Conservation (phyloP, 2,113 vertebrate species). For the Elephas maximus region DNA sequence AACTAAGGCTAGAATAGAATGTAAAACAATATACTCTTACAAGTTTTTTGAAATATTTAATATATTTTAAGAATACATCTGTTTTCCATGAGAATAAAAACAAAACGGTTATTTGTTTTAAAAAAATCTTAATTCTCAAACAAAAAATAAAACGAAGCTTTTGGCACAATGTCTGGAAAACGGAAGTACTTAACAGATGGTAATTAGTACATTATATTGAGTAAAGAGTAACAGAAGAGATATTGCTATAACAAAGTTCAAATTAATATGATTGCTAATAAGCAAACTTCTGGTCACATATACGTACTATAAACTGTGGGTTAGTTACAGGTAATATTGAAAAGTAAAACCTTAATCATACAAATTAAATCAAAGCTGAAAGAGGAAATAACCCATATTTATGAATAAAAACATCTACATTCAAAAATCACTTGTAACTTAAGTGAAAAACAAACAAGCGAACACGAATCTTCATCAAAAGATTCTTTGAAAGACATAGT, state of each 20-base stretch:
- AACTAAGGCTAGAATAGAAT: not conserved
- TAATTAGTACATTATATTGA: conserved; percentile 35
- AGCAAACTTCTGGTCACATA: conserved; percentile 34
- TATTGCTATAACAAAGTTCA: conserved; percentile 18
- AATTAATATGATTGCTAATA: conserved; percentile 29
- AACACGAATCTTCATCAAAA: conserved; percentile 10
- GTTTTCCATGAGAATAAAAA: conserved; percentile 47
- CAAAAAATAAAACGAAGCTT: conserved; percentile 3
- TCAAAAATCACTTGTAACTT: conserved; percentile 36
- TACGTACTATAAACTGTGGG: not conserved
- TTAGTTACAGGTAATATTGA: conserved; percentile 11
- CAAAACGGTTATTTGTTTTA: conserved; percentile 48
- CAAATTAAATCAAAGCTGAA: conserved; percentile 43
- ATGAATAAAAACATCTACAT: conserved; percentile 4
- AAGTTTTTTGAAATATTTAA: conserved; percentile 44
- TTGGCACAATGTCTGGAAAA: conserved; percentile 48
- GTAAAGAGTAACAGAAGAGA: conserved; percentile 13
- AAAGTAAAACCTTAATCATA: conserved; percentile 37
- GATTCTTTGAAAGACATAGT: not conserved
- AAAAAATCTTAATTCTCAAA: conserved; percentile 37
- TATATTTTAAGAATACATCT: conserved; percentile 49
- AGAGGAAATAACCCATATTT: conserved; percentile 38
- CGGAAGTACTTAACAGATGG: not conserved
- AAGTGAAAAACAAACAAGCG: conserved; percentile 30
- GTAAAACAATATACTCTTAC: conserved; percentile 1